Evolutionary conservation across 2,888 invertebrate species (phyloP).

Genomic region (Acholoe squamosa): DNA sequence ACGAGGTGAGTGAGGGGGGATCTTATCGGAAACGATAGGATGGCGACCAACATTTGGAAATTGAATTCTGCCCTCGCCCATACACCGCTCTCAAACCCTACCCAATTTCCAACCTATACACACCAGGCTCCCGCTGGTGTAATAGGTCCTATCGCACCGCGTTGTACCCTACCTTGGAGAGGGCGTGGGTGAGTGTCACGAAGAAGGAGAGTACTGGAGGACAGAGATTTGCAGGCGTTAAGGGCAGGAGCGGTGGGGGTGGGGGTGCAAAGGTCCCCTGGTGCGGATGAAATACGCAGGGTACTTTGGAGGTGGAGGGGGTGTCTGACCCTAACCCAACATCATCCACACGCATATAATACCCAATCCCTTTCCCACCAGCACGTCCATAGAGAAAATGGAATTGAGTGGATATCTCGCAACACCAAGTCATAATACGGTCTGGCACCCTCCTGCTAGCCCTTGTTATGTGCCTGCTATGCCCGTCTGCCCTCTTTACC

Average conservation of each 20-base stretch:
- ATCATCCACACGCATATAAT: not conserved
- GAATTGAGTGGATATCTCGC: not conserved
- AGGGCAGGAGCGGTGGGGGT: too few species aligned
- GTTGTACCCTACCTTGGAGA: not conserved
- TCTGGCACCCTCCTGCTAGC: not conserved
- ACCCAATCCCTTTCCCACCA: not conserved
- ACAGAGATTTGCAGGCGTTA: too few species aligned
- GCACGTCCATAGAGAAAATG: not conserved
- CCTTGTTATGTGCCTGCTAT: not conserved
- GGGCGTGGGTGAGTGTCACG: too few species aligned
- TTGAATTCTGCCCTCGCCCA: not conserved
- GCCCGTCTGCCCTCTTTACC: not conserved
- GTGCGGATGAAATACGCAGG: not conserved
- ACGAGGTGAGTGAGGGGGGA: not conserved
- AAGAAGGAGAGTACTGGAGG: too few species aligned
- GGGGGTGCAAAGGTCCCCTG: not conserved
- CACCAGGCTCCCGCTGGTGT: not conserved
- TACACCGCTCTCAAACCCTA: not conserved
- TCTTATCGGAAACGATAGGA: not conserved
- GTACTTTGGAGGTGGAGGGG: not conserved
- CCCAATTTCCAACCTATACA: not conserved
- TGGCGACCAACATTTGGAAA: slow-evolving; percentile 27
- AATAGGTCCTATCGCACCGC: not conserved
- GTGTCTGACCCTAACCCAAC: not conserved
- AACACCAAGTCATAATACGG: too few species aligned